Conservation (phyloP, 1,140 invertebrate genomes). For the Mylabris phalerata region DNA sequence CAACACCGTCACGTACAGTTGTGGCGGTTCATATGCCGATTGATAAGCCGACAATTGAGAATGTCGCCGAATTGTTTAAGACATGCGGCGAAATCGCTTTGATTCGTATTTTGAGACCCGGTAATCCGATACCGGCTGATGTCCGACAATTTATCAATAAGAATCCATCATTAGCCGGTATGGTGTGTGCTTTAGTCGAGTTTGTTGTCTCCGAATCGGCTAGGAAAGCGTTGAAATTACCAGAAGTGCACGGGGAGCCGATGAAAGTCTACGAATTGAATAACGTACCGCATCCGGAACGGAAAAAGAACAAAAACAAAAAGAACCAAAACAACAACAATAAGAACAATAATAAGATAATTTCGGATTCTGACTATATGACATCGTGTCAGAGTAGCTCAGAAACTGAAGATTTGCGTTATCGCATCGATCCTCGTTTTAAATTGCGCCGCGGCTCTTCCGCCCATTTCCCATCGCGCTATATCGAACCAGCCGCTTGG, state of each 20-base stretch:
- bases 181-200: slow-evolving; percentile 82
- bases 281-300: slow-evolving; percentile 50
- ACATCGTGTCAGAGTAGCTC: slow-evolving; percentile 59
- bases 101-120: slow-evolving; percentile 76
- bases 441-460: slow-evolving; percentile 50
- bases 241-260: slow-evolving; percentile 30
- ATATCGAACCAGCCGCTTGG: slow-evolving; percentile 55
- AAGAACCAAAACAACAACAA: slow-evolving; percentile 39
- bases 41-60: slow-evolving; percentile 77
- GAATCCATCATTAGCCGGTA: slow-evolving; percentile 76
- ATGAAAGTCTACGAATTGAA: slow-evolving; percentile 51
- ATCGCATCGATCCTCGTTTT: slow-evolving; percentile 44
- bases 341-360: slow-evolving; percentile 29
- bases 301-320: slow-evolving; percentile 47
- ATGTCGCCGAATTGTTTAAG: slow-evolving; percentile 80
- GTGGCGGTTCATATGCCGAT: slow-evolving; percentile 80
- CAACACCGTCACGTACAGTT: slow-evolving; percentile 81
- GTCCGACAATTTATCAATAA: slow-evolving; percentile 83
- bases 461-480: slow-evolving; percentile 43
- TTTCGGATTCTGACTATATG: slow-evolving; percentile 30
- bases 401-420: slow-evolving; percentile 55
- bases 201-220: slow-evolving; percentile 82
- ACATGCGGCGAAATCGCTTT: slow-evolving; percentile 82
- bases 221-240: slow-evolving; percentile 64
- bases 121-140: slow-evolving; percentile 80